Evolutionary conservation across 2,888 invertebrate species (phyloP), one percentile per base, ranked within the genome.

Genomic region (Hypomecis punctinalis): DNA sequence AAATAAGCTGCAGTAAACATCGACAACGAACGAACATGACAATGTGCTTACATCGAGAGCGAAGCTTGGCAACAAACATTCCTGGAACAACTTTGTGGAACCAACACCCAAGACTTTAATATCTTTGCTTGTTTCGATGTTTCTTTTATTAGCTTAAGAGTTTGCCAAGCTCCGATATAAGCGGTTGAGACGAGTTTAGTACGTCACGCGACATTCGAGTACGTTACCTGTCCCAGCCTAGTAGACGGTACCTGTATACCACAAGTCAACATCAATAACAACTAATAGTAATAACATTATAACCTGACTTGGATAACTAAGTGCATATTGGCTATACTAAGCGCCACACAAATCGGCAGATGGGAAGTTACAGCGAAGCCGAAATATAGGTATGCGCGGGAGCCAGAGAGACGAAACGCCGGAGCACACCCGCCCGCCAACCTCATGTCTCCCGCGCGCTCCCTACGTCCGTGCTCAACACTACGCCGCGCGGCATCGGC

Each of bases 171-270:
- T 63, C 39, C 63, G 33, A 70, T 51, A 49, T 23, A 71, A 77
- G 71, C 67, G 39, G 23, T 13, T 6, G 48, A 60, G 55, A 43
- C 55, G 42, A 61, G 65, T 77, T 81, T 77, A 82, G 77, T 81
- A 75, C 35, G 66, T 71, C 77, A 82, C 81, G 74, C 76, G 69
- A 73, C 77, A 83, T 70, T 80, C 71, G 58, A 71, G 81, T 91
- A 94, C 94, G 81, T 95, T 95, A 96, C 95, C 96, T 95, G 88
- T 95, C 94, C 95, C 95, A 96, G 92, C 95, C 95, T 83, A 96
- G 94, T 84, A 96, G 95, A 82, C 94, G 94, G 88, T 94, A 95
- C 94, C 95, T 95, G 94, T 76, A 87, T 76, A 85, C 63, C 78
- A 83, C 85, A 72, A 37, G 63, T 62, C 42, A 46, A 67, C 45